Evolutionary conservation across 1,140 invertebrate genomes (phyloP), one percentile per base, ranked within the genome.

Genomic region (Aphis gossypii): DNA sequence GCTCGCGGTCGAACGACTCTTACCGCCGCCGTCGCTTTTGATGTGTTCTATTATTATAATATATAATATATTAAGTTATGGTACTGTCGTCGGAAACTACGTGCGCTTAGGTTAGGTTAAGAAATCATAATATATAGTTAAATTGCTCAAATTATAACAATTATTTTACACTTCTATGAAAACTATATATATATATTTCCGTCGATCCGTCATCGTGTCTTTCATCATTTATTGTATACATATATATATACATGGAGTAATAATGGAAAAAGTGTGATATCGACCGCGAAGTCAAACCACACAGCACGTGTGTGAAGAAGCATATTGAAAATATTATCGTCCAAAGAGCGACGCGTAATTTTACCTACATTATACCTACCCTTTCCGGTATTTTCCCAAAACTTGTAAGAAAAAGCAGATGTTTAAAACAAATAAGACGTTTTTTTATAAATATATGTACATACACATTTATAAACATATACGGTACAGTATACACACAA

Each of bases 41-140:
- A 92, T 54, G 91, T 92, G 54, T 92, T 92, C 90, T 92, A 92
- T 92, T 82, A 82, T 92, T 35, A 44, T 92, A 25, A 25, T 38
- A 51, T 35, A 51, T 23, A 84, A n/a, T 87, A 86, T 46, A 5
- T 11, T n/a, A 76, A 76, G 14, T 23, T 41, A 18, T 41, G 20
- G 14, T 35, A 30, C 51, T n/a, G 83, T 86, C 41, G 83, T 86
- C 41, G 83, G 83, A 38, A 83, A 38, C 35, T 3, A 11, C 21
- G 60, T 11, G 35, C 18, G 7, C 38, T 21, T 35, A 83, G 35
- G 30, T n/a, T 35, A n/a, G 60, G 38, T 41, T 41, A 41, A 41
- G 35, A 41, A 41, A 41, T 41, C 38, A 76, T 76, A 76, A 14
- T 7, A 2, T 11, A 35, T 76, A 6, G 30, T 76, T 76, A 18